Evolutionary conservation across 2,113 vertebrate species (phyloP).

Genomic region (Sebastes schlegelii): DNA sequence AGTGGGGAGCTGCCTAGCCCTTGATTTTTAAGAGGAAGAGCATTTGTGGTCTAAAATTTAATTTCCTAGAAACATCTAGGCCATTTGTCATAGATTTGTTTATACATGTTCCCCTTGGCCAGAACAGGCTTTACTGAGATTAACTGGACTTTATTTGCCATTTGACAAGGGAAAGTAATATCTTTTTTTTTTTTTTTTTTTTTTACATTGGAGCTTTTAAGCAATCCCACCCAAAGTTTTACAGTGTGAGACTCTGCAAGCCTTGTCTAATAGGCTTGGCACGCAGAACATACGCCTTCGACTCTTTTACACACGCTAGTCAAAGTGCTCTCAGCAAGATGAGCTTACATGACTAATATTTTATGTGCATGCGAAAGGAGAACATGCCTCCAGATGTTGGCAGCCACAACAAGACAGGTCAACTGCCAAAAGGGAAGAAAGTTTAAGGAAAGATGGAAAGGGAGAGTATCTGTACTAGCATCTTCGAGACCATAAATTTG

Average conservation of each 20-base stretch:
- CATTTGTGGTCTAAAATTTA: slow-evolving; percentile 39
- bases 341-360: slow-evolving; percentile 71
- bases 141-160: slow-evolving; percentile 74
- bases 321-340: slow-evolving; percentile 81
- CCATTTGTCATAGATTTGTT: slow-evolving; percentile 65
- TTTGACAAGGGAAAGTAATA: slow-evolving; percentile 62
- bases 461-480: slow-evolving; percentile 25
- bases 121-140: slow-evolving; percentile 67
- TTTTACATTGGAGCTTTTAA: slow-evolving; percentile 67
- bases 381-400: slow-evolving; percentile 55
- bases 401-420: slow-evolving; percentile 16
- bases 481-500: slow-evolving; percentile 36
- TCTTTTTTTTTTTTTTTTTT: slow-evolving; percentile 27
- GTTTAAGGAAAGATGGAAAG: background rate
- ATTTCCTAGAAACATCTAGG: slow-evolving; percentile 49
- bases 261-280: slow-evolving; percentile 77
- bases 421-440: slow-evolving; percentile 26
- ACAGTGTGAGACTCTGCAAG: slow-evolving; percentile 61
- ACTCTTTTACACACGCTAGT: slow-evolving; percentile 65
- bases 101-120: slow-evolving; percentile 48
- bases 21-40: slow-evolving; percentile 19
- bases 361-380: slow-evolving; percentile 63
- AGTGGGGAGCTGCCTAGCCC: background rate
- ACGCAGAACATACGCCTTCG: slow-evolving; percentile 6
- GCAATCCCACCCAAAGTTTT: slow-evolving; percentile 68